Evolutionary conservation across 1,140 invertebrate species (phyloP).

Genomic region (Danaus plexippus): DNA sequence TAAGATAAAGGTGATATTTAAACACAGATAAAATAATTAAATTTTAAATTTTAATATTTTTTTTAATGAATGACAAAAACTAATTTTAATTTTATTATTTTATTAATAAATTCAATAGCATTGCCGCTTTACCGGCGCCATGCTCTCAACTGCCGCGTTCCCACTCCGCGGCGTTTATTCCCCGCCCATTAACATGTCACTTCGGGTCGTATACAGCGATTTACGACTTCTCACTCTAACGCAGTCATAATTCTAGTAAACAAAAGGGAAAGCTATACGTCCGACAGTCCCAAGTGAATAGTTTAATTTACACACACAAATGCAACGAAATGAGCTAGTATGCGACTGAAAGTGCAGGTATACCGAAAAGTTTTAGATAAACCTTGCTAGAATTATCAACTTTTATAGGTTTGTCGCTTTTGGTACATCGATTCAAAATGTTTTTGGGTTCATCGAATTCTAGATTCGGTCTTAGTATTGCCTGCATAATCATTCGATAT

Average conservation of each 20-base stretch:
- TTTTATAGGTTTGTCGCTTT: slow-evolving; percentile 1
- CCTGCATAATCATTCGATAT: not conserved
- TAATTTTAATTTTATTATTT: slow-evolving; percentile 9
- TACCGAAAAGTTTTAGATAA: slow-evolving; percentile 37
- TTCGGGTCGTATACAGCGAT: slow-evolving; percentile 57
- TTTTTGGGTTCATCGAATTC: too few species aligned
- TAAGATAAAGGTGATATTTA: too few species aligned
- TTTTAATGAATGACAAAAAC: not conserved
- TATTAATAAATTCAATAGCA: slow-evolving; percentile 15
- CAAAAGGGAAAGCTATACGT: slow-evolving; percentile 71
- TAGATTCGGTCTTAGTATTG: not conserved
- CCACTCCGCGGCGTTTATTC: slow-evolving; percentile 42
- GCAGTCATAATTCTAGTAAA: slow-evolving; percentile 63
- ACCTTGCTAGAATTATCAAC: slow-evolving; percentile 14
- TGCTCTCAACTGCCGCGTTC: slow-evolving; percentile 61
- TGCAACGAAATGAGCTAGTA: slow-evolving; percentile 60
- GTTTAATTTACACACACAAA: slow-evolving; percentile 69
- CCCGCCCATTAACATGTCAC: slow-evolving; percentile 70
- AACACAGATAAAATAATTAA: too few species aligned
- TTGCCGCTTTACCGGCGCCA: slow-evolving; percentile 42
- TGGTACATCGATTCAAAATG: not conserved
- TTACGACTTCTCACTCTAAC: slow-evolving; percentile 71
- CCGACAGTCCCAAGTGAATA: slow-evolving; percentile 67
- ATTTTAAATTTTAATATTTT: too few species aligned
- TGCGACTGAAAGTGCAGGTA: slow-evolving; percentile 45